Conservation (phyloP, 2,113 vertebrate genomes). For the Suricata suricatta region DNA sequence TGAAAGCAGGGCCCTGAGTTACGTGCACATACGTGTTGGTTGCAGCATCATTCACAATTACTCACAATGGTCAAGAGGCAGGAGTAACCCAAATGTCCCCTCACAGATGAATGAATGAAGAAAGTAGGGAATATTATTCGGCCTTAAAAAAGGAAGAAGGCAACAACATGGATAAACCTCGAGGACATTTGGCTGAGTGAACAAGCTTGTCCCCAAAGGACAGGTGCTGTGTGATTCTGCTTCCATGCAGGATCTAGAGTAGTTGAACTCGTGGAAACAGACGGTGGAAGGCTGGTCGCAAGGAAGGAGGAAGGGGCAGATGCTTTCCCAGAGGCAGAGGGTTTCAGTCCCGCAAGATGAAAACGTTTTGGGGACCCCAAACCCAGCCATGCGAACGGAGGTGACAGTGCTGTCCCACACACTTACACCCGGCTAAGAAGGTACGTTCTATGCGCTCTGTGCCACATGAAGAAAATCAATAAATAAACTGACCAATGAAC, state of each 20-base stretch:
- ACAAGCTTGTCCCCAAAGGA: not conserved
- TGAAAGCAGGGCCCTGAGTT: not conserved
- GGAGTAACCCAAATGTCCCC: not conserved
- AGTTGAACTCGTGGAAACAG: not conserved
- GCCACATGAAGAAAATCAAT: not conserved
- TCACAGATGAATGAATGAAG: too few relatives aligned
- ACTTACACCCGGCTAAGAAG: not conserved
- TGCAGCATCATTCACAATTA: fast-evolving
- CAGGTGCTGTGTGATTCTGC: not conserved
- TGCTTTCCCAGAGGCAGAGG: fast-evolving
- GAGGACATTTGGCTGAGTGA: not conserved
- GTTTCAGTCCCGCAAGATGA: not conserved
- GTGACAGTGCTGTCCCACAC: fast-evolving
- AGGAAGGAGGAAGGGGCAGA: fast-evolving
- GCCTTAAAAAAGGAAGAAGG: not conserved
- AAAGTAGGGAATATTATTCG: not conserved
- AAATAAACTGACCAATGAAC: not conserved
- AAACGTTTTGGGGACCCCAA: not conserved
- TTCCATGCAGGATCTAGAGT: not conserved
- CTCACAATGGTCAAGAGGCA: not conserved
- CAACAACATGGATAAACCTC: not conserved
- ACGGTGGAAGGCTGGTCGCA: not conserved
- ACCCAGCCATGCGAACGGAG: not conserved
- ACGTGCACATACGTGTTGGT: not conserved
- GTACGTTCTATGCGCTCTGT: not conserved